Conservation (phyloP, 2,888 invertebrate species). For the Trissonchulus sp. region DNA sequence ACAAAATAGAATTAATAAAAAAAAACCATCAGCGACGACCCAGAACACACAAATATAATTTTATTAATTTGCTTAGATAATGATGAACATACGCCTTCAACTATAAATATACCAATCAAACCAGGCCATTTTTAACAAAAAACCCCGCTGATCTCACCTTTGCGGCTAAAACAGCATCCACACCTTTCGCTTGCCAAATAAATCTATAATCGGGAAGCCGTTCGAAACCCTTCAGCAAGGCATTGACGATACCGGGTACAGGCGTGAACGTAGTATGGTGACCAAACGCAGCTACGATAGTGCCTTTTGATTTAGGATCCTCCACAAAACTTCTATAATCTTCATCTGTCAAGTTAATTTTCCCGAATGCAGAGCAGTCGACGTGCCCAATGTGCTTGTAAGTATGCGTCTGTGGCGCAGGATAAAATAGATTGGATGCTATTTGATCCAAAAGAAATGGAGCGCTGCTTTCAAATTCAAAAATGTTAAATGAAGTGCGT, state of each 20-base stretch:
- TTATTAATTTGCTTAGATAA: too few species aligned
- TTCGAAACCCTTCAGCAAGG: constrained; percentile 7
- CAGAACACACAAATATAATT: too few species aligned
- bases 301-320: constrained; percentile 35
- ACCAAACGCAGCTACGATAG: constrained; percentile 37
- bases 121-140: too few species aligned
- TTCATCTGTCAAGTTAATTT: too few species aligned
- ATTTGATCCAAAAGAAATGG: not conserved
- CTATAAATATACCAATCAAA: too few species aligned
- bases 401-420: not conserved
- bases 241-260: constrained; percentile 18
- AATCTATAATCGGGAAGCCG: constrained; percentile 28
- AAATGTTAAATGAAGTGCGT: not conserved
- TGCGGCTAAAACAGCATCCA: too few species aligned
- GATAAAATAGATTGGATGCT: not conserved
- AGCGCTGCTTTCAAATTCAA: not conserved
- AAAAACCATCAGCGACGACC: too few species aligned
- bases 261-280: constrained; percentile 35
- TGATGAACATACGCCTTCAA: too few species aligned
- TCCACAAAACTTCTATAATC: constrained; percentile 31
- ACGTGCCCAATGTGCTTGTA: not conserved
- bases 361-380: not conserved
- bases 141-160: too few species aligned
- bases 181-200: constrained; percentile 35
- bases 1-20: too few species aligned